Base-by-base conservation (phyloP, 2,888 invertebrate species). In the Ditula angustiorana region DNA sequence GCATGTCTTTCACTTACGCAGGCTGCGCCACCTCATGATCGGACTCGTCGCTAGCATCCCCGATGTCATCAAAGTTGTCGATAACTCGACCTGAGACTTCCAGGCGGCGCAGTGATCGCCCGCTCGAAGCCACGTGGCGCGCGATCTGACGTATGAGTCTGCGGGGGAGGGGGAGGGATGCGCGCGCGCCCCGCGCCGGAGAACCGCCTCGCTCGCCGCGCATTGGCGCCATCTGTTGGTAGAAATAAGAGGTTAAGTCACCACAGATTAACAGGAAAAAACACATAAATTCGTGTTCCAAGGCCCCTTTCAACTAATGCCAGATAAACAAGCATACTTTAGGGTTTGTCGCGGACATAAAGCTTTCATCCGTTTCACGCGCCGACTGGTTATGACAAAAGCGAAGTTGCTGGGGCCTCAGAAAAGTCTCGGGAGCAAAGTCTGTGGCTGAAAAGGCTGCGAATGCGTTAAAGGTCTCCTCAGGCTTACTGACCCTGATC, bases 41-140 rank as follows among this genome's bases (percentile, higher is more conserved):
- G 0, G 90, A 91, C 19, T 91, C 91, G 71, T 92, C 92, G 2
- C 89, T 90, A 0, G 74, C 80, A 71, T 84, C 90, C 26, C 90
- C 92, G 21, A 93, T 84, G 69, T 92, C 92, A 69, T 93, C 93
- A 71, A 93, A 93, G 80, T 93, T 93, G 82, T 93, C 93, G 67
- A 93, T 93, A 75, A 93, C 76, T 33, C 92, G 81, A 26, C 93
- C 93, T 10, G 92, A 92, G 71, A 93, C 92, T 71, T 93, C 93
- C 0, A 93, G 86, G 16, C 93, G 85, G 7, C 92, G 84, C 60
- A 93, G 82, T n/a, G 92, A 92, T 10, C 93, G 87, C 7, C 93
- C 93, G 67, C 90, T 92, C 71, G 92, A 92, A 16, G 93, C 93
- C 50, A 93, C 93, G 71, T 93, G 92, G 2, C 93, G 79, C 41